Evolutionary conservation across 2,797 vertebrate genomes (phyloP).

Genomic region (Pseudopleuronectes americanus): DNA sequence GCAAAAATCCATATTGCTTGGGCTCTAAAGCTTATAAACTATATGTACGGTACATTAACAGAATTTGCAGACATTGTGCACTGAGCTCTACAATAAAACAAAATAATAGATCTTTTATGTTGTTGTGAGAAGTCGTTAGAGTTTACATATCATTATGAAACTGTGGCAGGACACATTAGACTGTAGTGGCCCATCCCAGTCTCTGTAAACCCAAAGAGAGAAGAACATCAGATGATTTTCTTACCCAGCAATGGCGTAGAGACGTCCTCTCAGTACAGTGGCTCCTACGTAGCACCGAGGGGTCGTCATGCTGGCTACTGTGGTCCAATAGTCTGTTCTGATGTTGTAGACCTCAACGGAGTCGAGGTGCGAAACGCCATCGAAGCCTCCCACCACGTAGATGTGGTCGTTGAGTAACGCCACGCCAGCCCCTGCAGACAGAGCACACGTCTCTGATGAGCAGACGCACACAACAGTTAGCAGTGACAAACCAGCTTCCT

Average conservation of each 20-base stretch:
- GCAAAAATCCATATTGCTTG: no score
- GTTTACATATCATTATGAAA: not conserved
- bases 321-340: slow-evolving; percentile 97
- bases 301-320: slow-evolving; percentile 96
- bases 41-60: no score
- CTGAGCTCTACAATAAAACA: no score
- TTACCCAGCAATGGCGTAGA: slow-evolving; percentile 97
- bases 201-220: not conserved
- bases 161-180: not conserved
- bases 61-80: no score
- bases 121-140: not conserved
- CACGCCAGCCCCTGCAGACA: slow-evolving; percentile 91
- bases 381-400: slow-evolving; percentile 97
- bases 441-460: slow-evolving; percentile 6
- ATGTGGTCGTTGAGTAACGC: slow-evolving; percentile 97
- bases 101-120: not conserved
- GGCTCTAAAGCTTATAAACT: no score
- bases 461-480: no score
- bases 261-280: slow-evolving; percentile 94
- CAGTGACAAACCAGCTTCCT: not conserved
- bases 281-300: slow-evolving; percentile 98
- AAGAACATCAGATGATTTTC: slow-evolving; percentile 17
- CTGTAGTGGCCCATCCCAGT: no score
- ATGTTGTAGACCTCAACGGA: slow-evolving; percentile 98
- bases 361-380: slow-evolving; percentile 95